Conservation (phyloP, 1,140 invertebrate genomes). For the Vanessa tameamea region DNA sequence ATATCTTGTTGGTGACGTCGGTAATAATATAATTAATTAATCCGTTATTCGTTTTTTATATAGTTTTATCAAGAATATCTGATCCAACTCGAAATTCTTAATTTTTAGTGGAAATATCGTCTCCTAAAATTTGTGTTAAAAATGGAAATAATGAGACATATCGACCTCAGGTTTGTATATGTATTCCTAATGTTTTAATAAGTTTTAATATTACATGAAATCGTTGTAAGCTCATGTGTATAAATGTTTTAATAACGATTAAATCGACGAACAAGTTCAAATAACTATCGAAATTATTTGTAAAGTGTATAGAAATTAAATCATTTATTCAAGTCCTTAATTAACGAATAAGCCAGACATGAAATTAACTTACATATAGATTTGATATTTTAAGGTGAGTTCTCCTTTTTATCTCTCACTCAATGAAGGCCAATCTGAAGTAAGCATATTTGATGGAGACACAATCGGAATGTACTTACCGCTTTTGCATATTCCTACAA, state of each 20-base stretch:
- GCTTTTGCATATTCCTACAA: constrained; percentile 83
- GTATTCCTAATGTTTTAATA: neutral
- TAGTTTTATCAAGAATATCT: neutral
- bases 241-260: too few relatives aligned
- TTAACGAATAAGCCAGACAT: too few relatives aligned
- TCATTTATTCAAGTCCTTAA: too few relatives aligned
- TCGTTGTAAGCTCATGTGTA: too few relatives aligned
- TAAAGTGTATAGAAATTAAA: too few relatives aligned
- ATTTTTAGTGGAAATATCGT: constrained; percentile 83
- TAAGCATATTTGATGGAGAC: constrained; percentile 81
- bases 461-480: constrained; percentile 70
- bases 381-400: constrained; percentile 60
- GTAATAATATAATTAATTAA: constrained; percentile 59
- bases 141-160: constrained; percentile 82
- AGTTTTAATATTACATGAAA: too few relatives aligned
- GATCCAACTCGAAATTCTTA: constrained; percentile 4
- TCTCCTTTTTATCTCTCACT: constrained; percentile 83
- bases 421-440: constrained; percentile 82
- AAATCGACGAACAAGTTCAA: too few relatives aligned
- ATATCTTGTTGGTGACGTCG: constrained; percentile 84
- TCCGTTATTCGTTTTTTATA: neutral
- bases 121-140: constrained; percentile 81
- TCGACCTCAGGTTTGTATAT: constrained; percentile 79
- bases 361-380: constrained; percentile 6
- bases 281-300: too few relatives aligned